Conservation (phyloP, 2,888 invertebrate genomes). For the Laspeyria flexula region DNA sequence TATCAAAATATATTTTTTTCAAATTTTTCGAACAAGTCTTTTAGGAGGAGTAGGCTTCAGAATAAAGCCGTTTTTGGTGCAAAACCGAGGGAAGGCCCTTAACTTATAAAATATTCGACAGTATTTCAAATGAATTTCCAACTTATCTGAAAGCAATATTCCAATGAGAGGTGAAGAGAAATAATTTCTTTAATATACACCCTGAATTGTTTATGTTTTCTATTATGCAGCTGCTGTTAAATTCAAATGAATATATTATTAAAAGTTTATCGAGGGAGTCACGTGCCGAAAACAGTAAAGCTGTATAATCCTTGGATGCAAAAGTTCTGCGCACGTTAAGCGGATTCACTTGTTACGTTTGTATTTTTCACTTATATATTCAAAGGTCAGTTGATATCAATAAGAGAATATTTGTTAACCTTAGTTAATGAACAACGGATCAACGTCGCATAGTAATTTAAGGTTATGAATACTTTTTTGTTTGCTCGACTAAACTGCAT, state of each 20-base stretch:
- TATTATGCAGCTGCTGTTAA: conserved; percentile 12
- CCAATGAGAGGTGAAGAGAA: not conserved
- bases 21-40: no score
- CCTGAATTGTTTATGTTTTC: conserved; percentile 16
- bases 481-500: no score
- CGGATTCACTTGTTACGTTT: conserved; percentile 45
- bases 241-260: conserved; percentile 27
- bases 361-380: conserved; percentile 30
- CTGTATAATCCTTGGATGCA: conserved; percentile 41
- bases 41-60: no score
- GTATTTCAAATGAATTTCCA: no score
- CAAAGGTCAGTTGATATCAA: conserved; percentile 16
- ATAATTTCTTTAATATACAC: conserved; percentile 13
- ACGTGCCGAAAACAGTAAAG: conserved; percentile 34
- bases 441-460: no score
- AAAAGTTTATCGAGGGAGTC: conserved; percentile 28
- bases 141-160: not conserved
- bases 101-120: no score
- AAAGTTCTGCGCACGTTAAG: conserved; percentile 45
- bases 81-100: no score
- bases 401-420: conserved; percentile 2
- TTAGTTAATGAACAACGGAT: no score
- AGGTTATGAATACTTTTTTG: no score
- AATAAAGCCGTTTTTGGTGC: no score
- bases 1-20: no score